A percentile compares a stretch with the other conserved stretches of the same genome.
These are phyloP conservation scores for Cygnus atratus DNA, from an alignment of 2,113 vertebrate genomes.

Conservation along the genomic window DNA sequence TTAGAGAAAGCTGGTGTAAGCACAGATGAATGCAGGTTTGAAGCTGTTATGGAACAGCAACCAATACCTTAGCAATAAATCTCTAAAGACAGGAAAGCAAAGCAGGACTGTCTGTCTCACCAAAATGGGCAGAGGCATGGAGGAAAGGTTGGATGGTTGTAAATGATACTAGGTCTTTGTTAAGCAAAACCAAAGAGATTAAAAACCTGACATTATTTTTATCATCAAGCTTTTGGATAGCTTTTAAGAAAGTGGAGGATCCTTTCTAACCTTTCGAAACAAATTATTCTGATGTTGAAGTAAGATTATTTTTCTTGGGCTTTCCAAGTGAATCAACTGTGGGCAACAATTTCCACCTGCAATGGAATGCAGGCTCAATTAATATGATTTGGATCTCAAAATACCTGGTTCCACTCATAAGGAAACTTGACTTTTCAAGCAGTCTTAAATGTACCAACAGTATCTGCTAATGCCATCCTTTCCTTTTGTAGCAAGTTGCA, in stretches of 20 bases:
- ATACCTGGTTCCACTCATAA: neutral
- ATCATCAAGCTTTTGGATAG: neutral
- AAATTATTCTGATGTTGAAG: neutral
- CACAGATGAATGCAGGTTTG: neutral
- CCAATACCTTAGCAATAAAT: neutral
- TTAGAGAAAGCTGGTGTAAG: neutral
- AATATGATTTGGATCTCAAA: neutral
- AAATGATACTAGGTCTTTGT: neutral
- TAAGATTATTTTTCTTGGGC: neutral
- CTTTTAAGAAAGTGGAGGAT: neutral
- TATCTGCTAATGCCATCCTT: neutral
- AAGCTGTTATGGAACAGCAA: neutral
- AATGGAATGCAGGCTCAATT: neutral
- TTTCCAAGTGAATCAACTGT: neutral
- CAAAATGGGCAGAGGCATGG: neutral
- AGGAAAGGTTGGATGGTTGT: neutral
- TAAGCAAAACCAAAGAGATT: neutral
- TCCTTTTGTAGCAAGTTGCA: neutral
- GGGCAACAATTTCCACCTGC: neutral
- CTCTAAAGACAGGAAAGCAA: neutral
- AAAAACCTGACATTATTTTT: neutral
- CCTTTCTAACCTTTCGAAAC: neutral
- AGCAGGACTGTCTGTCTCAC: neutral
- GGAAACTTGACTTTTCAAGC: neutral
- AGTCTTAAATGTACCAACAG: neutral